Percentiles rank a stretch among this genome's conserved stretches.
Evolutionary conservation across 2,113 vertebrate species (phyloP).

Genomic region (Ptilorrhoa leucosticta): DNA sequence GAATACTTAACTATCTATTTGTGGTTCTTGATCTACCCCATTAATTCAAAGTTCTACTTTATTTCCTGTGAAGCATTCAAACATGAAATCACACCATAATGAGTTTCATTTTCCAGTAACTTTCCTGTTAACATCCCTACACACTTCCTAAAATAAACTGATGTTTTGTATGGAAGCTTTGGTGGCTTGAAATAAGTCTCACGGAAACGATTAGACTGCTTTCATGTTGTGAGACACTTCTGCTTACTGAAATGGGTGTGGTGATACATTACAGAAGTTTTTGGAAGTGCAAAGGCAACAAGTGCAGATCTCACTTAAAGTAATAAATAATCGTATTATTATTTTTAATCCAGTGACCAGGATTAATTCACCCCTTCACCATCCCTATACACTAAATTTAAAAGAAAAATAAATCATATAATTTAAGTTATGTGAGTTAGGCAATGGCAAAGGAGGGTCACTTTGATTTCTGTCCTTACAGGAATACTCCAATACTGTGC

Average conservation of each 20-base stretch:
- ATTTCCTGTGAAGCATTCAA: background rate
- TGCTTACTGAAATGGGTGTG: background rate
- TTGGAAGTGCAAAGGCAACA: background rate
- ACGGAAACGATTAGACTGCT: background rate
- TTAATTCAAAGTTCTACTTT: background rate
- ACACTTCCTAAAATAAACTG: background rate
- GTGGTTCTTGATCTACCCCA: background rate
- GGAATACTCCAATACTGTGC: background rate
- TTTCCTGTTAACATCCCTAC: background rate
- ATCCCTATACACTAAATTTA: background rate
- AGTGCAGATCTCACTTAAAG: background rate
- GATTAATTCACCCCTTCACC: background rate
- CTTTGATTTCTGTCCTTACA: background rate
- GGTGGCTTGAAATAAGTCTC: background rate
- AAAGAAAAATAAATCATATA: background rate
- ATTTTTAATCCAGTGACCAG: background rate
- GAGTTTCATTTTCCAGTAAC: background rate
- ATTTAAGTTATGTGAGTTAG: background rate
- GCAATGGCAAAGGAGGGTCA: background rate
- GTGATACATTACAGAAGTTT: background rate
- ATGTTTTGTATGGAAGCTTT: background rate
- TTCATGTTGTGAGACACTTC: background rate
- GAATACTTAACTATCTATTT: background rate
- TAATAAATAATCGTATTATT: background rate
- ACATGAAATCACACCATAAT: background rate